Conservation (phyloP, 2,113 vertebrate species). For the Cebidichthys violaceus region DNA sequence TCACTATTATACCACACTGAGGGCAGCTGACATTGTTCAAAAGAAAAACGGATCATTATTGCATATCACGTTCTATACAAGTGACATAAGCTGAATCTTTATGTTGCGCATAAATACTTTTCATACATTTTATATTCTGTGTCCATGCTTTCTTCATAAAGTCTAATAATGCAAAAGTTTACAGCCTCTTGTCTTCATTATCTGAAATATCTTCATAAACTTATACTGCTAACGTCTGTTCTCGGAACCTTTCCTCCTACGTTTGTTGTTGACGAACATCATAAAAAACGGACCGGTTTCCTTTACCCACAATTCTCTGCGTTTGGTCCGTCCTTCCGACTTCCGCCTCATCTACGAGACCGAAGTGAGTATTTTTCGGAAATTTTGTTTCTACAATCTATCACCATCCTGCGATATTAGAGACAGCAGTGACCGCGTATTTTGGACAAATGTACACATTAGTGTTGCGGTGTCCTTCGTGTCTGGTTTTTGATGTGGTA, state of each 20-base stretch:
- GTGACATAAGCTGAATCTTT: background rate
- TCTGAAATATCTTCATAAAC: background rate
- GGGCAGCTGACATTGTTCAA: background rate
- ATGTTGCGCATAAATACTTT: background rate
- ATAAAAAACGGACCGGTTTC: conserved; percentile 50
- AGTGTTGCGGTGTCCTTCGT: fast-evolving
- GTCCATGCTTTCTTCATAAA: background rate
- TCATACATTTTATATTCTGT: background rate
- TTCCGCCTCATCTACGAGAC: conserved; percentile 73
- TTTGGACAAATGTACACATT: fast-evolving
- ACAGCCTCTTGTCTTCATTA: background rate
- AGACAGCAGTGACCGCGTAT: fast-evolving
- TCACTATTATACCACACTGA: background rate
- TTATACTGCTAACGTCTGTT: background rate
- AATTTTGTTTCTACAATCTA: conserved; percentile 56
- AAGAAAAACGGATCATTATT: background rate
- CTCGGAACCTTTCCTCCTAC: background rate
- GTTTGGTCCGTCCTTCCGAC: conserved; percentile 72
- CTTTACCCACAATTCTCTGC: conserved; percentile 70
- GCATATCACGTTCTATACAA: background rate
- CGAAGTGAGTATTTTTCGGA: conserved; percentile 61
- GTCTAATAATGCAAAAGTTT: background rate
- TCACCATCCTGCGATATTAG: conserved; percentile 55
- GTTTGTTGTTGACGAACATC: background rate
- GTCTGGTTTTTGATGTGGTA: background rate